phyloP scores from a whole-genome alignment of 2,888 invertebrate genomes.

The Acrocera orbiculus region DNA sequence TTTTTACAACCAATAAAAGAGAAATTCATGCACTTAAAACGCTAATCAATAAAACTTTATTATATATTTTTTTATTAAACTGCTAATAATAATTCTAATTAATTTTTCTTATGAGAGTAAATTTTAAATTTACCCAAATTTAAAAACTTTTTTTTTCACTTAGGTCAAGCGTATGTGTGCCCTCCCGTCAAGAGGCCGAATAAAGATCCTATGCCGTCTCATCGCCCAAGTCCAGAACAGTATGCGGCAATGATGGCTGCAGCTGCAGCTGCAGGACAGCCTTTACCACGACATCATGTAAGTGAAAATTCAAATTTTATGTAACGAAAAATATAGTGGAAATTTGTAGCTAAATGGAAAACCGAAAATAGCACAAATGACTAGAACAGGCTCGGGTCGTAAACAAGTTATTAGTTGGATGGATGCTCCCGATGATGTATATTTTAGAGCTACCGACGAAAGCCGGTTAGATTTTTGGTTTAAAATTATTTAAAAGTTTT shows the following conservation, averaged over 20 bases:
- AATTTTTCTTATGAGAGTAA: no score
- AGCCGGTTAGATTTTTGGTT: slow-evolving; percentile 54
- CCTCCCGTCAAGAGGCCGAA: slow-evolving; percentile 68
- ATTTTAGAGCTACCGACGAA: slow-evolving; percentile 78
- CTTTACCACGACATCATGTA: slow-evolving; percentile 52
- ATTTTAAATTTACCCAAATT: no score
- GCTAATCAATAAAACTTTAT: no score
- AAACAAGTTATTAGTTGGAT: slow-evolving; percentile 95
- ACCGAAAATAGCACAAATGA: slow-evolving; percentile 63
- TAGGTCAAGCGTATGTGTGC: slow-evolving; percentile 22
- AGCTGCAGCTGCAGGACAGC: slow-evolving; percentile 46
- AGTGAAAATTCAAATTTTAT: slow-evolving; percentile 31
- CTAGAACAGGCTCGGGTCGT: slow-evolving; percentile 54
- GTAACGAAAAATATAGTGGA: background rate
- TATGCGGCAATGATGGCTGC: slow-evolving; percentile 53
- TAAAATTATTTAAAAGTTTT: background rate
- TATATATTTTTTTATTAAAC: no score
- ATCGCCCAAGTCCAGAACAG: slow-evolving; percentile 50
- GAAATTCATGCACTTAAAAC: background rate
- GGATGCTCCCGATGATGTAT: slow-evolving; percentile 95
- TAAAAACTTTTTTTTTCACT: background rate
- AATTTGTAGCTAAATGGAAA: slow-evolving; percentile 53
- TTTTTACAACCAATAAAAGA: no score
- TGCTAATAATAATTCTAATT: background rate
- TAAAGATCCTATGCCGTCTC: slow-evolving; percentile 55